A percentile compares a stretch with the other conserved stretches of the same genome.
Conservation (phyloP, 2,888 invertebrate species). For the Hydrotaea diabolus region DNA sequence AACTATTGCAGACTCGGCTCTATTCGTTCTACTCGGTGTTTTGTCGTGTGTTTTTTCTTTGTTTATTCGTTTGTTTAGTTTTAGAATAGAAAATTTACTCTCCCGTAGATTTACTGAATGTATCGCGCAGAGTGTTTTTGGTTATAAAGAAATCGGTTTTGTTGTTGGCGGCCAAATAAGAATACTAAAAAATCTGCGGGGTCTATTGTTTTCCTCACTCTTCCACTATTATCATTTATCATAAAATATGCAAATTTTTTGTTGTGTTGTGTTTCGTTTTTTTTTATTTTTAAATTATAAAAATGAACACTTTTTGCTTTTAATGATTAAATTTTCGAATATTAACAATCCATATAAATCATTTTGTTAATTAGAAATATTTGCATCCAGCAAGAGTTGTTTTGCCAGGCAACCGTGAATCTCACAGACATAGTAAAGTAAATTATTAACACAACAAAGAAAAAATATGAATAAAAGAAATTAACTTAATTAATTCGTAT, state of each 20-base stretch:
- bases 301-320: background rate
- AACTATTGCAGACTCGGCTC: too few relatives aligned
- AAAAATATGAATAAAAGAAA: background rate
- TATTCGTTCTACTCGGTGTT: too few relatives aligned
- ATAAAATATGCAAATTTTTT: constrained; percentile 17
- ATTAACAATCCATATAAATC: constrained; percentile 10
- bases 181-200: background rate
- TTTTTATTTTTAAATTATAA: background rate
- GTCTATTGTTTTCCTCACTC: background rate
- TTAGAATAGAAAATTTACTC: background rate
- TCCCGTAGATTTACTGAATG: too few relatives aligned
- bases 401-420: constrained; percentile 1
- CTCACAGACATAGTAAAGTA: background rate
- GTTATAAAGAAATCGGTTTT: background rate
- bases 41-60: too few relatives aligned
- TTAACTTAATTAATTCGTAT: background rate
- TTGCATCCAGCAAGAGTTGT: background rate
- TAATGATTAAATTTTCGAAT: constrained; percentile 12
- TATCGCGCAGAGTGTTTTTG: too few relatives aligned
- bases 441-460: background rate
- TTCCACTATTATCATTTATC: constrained; percentile 9
- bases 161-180: background rate
- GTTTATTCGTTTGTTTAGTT: background rate
- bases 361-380: constrained; percentile 27
- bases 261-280: background rate